These are phyloP conservation scores for Spisula solida DNA, from an alignment of 2,888 invertebrate genomes.

Conservation along the genomic window DNA sequence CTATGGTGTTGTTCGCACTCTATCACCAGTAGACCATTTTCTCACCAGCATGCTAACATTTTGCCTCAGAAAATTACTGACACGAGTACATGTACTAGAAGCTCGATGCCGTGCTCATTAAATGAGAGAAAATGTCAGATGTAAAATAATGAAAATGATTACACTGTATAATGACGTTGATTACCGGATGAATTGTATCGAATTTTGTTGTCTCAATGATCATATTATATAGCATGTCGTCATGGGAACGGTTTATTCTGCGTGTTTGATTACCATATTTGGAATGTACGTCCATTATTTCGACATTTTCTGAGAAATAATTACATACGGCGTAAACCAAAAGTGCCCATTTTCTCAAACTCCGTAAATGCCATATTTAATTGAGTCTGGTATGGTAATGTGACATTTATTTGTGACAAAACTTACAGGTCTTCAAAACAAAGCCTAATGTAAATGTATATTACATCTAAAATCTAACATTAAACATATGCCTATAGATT, in stretches of 20 bases:
- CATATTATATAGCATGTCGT: slow-evolving; percentile 53
- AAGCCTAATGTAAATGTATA: slow-evolving; percentile 22
- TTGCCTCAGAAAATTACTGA: background rate
- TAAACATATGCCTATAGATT: background rate
- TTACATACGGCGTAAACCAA: slow-evolving; percentile 14
- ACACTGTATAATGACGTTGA: slow-evolving; percentile 53
- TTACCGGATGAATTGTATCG: slow-evolving; percentile 53
- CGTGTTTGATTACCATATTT: slow-evolving; percentile 58
- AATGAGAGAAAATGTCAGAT: slow-evolving; percentile 44
- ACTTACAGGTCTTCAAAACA: background rate
- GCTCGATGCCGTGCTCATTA: slow-evolving; percentile 6
- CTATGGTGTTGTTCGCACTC: background rate
- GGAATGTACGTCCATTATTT: slow-evolving; percentile 43
- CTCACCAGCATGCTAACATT: background rate
- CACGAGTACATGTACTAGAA: background rate
- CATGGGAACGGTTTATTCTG: slow-evolving; percentile 53
- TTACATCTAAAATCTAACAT: background rate
- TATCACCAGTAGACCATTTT: background rate
- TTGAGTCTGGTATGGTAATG: slow-evolving; percentile 14
- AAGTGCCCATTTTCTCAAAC: slow-evolving; percentile 16
- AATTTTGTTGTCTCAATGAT: slow-evolving; percentile 56
- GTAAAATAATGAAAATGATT: slow-evolving; percentile 47
- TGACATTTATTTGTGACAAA: slow-evolving; percentile 11
- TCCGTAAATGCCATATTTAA: slow-evolving; percentile 21
- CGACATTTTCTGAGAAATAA: slow-evolving; percentile 46